These are phyloP conservation scores for Thaumetopoea pityocampa DNA, from an alignment of 1,140 invertebrate species.

Conservation along the genomic window DNA sequence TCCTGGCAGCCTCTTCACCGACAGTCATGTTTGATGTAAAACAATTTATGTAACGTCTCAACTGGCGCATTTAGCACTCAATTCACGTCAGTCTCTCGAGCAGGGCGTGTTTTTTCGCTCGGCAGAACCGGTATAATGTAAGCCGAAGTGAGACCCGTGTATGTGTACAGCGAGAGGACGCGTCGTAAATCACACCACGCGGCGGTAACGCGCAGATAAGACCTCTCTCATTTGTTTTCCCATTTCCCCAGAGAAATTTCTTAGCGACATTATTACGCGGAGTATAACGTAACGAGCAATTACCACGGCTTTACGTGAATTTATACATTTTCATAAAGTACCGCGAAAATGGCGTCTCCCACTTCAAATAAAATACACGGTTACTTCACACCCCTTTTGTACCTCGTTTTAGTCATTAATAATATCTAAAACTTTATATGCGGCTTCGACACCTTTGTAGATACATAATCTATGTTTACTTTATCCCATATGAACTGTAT, in stretches of 20 bases:
- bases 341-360: slow-evolving; percentile 23
- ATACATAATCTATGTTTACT: too few relatives aligned
- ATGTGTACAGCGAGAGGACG: slow-evolving; percentile 42
- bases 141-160: slow-evolving; percentile 22
- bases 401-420: too few relatives aligned
- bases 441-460: too few relatives aligned
- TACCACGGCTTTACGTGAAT: slow-evolving; percentile 29
- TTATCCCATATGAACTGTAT: too few relatives aligned
- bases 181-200: slow-evolving; percentile 59
- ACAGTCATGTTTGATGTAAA: slow-evolving; percentile 32
- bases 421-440: too few relatives aligned
- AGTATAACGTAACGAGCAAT: slow-evolving; percentile 49
- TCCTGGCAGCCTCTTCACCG: slow-evolving; percentile 19
- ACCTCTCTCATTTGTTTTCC: slow-evolving; percentile 67
- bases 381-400: too few relatives aligned
- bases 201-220: slow-evolving; percentile 65
- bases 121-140: slow-evolving; percentile 41
- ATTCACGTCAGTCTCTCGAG: slow-evolving; percentile 54
- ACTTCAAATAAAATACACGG: slow-evolving; percentile 7
- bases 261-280: slow-evolving; percentile 45
- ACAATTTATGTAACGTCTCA: slow-evolving; percentile 38
- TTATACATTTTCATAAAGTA: slow-evolving; percentile 34
- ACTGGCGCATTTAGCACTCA: slow-evolving; percentile 51
- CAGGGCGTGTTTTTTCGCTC: slow-evolving; percentile 46
- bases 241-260: slow-evolving; percentile 59